These are phyloP conservation scores for Cephalopachus bancanus DNA, from an alignment of 2,797 vertebrate genomes.

Conservation along the genomic window DNA sequence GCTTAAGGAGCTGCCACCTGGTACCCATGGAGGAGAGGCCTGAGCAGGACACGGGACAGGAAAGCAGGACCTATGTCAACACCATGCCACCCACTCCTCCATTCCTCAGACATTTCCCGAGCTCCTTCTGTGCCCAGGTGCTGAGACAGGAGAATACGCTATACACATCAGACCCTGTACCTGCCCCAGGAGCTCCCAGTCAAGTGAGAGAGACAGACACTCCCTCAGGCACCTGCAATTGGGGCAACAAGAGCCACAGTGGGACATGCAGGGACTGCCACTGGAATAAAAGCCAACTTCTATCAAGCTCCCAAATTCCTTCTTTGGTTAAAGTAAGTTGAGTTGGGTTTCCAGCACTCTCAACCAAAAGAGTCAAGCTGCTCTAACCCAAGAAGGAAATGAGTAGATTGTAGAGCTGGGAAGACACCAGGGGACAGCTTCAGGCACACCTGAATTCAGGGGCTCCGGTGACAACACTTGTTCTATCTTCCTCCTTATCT, in stretches of 20 bases:
- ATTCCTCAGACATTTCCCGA: background rate
- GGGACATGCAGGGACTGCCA: accelerated
- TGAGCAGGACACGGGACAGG: no score
- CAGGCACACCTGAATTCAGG: background rate
- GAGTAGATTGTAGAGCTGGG: background rate
- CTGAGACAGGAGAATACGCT: background rate
- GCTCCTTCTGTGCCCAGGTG: background rate
- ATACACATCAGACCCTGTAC: no score
- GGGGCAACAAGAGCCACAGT: accelerated
- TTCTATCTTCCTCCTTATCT: background rate
- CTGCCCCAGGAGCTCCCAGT: background rate
- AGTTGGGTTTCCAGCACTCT: background rate
- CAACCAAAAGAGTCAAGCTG: background rate
- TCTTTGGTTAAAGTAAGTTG: background rate
- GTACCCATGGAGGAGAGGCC: background rate
- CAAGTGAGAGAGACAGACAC: background rate
- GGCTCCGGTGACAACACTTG: accelerated
- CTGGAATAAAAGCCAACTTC: background rate
- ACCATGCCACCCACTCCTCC: background rate
- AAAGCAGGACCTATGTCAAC: no score
- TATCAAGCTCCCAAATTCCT: background rate
- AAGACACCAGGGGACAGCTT: background rate
- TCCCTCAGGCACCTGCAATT: background rate
- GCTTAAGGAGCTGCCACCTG: no score
- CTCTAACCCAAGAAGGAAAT: background rate